Conservation (phyloP, 2,797 vertebrate species). For the Chromobotia macracanthus region DNA sequence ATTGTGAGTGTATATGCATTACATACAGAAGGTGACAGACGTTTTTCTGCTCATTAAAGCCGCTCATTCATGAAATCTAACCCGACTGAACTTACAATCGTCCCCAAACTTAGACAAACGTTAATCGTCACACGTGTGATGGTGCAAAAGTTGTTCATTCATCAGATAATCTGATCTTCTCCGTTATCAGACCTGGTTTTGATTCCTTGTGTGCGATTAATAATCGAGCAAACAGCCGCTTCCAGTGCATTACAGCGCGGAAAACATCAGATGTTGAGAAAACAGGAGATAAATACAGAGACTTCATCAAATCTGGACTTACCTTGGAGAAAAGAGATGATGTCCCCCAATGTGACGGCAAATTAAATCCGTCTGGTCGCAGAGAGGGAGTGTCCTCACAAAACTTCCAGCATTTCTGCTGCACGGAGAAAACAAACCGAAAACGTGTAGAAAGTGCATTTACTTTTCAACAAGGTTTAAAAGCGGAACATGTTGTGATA, state of each 20-base stretch:
- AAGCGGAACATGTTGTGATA: no score
- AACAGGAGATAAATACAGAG: background rate
- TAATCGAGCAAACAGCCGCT: background rate
- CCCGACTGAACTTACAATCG: background rate
- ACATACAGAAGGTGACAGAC: background rate
- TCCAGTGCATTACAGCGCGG: background rate
- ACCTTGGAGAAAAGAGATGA: constrained; percentile 9
- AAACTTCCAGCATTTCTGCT: constrained; percentile 40
- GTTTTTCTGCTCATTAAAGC: background rate
- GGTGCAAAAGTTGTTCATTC: no score
- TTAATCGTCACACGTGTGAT: background rate
- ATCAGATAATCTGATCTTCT: no score
- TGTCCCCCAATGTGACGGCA: background rate
- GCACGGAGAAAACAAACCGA: constrained; percentile 23
- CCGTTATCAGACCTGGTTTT: background rate
- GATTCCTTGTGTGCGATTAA: background rate
- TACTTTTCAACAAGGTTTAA: no score
- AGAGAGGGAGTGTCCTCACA: constrained; percentile 40
- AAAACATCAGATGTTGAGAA: background rate
- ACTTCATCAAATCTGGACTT: background rate
- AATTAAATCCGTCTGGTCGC: constrained; percentile 13
- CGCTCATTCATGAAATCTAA: background rate
- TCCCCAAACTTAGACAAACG: background rate
- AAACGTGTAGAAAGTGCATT: no score
- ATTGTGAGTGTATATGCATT: background rate